These are phyloP conservation scores for Gopherus flavomarginatus DNA, from an alignment of 2,113 vertebrate genomes.

Conservation along the genomic window DNA sequence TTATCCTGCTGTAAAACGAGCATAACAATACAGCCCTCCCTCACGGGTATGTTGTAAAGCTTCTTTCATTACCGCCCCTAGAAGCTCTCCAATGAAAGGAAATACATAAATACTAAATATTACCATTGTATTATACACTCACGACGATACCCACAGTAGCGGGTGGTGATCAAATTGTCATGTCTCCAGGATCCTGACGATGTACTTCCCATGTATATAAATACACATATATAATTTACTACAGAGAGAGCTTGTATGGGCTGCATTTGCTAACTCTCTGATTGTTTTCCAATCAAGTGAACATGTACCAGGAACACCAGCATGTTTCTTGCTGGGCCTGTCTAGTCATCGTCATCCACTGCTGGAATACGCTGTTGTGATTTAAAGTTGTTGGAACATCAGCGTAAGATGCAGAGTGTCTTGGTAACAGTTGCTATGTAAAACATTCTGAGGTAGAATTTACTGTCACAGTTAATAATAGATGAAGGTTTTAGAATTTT, in stretches of 20 bases:
- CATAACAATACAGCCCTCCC: background rate
- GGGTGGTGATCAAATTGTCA: background rate
- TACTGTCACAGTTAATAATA: slow-evolving; percentile 87
- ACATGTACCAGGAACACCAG: background rate
- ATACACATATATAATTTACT: background rate
- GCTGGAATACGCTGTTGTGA: rapidly evolving
- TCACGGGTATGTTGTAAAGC: background rate
- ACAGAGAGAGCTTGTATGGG: rapidly evolving
- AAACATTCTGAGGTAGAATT: slow-evolving; percentile 84
- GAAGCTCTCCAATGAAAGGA: background rate
- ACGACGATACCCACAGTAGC: background rate
- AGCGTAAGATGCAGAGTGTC: slow-evolving; percentile 66
- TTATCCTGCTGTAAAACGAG: background rate
- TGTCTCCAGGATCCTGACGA: background rate
- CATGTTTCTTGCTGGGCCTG: rapidly evolving
- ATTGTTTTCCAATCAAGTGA: background rate
- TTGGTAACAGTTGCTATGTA: slow-evolving; percentile 86
- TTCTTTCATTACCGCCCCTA: background rate
- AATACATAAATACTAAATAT: background rate
- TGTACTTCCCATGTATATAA: background rate
- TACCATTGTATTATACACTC: background rate
- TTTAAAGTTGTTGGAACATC: slow-evolving; percentile 67
- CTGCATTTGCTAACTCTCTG: background rate
- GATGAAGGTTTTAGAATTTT: slow-evolving; percentile 86
- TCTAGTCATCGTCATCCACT: background rate